phyloP scores from a whole-genome alignment of 2,888 invertebrate species.

The Yponomeuta sedellus region DNA sequence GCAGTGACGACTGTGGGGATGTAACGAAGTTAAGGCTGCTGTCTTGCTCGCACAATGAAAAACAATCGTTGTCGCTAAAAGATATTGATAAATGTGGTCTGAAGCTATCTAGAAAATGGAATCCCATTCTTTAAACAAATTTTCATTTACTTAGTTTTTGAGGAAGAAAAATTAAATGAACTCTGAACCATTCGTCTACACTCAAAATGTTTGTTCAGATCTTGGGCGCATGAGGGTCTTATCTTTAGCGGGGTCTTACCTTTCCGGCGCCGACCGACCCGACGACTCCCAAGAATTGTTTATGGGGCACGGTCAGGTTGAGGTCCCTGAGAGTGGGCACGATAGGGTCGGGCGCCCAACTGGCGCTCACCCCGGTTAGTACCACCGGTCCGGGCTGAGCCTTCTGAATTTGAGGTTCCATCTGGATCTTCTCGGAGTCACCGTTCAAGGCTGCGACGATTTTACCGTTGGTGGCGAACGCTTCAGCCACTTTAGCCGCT shows the following conservation, averaged over 20 bases:
- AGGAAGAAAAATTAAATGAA: too few relatives aligned
- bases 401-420: slow-evolving; percentile 35
- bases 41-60: too few relatives aligned
- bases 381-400: slow-evolving; percentile 40
- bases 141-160: not conserved
- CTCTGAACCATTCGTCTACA: too few relatives aligned
- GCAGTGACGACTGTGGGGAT: slow-evolving; percentile 73
- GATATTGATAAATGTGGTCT: too few relatives aligned
- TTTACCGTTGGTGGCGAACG: slow-evolving; percentile 29
- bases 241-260: slow-evolving; percentile 37
- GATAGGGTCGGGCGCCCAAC: slow-evolving; percentile 62
- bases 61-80: too few relatives aligned
- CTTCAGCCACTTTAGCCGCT: slow-evolving; percentile 35
- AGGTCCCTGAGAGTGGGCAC: slow-evolving; percentile 75
- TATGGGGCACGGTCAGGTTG: slow-evolving; percentile 66
- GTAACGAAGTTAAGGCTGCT: not conserved
- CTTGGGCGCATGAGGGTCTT: not conserved
- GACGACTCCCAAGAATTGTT: slow-evolving; percentile 80
- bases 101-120: too few relatives aligned
- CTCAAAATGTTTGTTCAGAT: not conserved
- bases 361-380: slow-evolving; percentile 56
- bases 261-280: slow-evolving; percentile 88
- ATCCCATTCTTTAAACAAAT: too few relatives aligned
- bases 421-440: slow-evolving; percentile 42
- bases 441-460: slow-evolving; percentile 34